Evolutionary conservation across 2,797 vertebrate species (phyloP).

Genomic region (Hybognathus amarus): DNA sequence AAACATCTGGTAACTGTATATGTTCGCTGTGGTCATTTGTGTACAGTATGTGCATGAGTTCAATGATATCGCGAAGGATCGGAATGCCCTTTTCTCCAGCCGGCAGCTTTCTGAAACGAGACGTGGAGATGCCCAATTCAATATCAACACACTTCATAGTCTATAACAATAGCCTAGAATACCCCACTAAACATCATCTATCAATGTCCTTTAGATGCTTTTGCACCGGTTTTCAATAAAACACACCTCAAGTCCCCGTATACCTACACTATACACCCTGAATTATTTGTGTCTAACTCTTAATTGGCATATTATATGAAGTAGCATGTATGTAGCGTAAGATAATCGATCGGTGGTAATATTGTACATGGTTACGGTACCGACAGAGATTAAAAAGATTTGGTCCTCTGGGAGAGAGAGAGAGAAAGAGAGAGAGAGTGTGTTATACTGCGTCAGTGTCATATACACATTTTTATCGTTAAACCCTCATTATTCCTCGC

Average conservation of each 20-base stretch:
- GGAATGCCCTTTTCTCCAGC: not conserved
- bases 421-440: conserved; percentile 40
- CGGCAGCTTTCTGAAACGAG: conserved; percentile 29
- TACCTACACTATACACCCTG: conserved; percentile 63
- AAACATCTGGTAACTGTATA: not conserved
- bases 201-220: conserved; percentile 39
- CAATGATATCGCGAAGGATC: conserved; percentile 5
- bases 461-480: conserved; percentile 56
- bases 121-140: conserved; percentile 49
- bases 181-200: conserved; percentile 51
- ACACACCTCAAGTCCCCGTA: conserved; percentile 27
- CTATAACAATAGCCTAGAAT: conserved; percentile 54
- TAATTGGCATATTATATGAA: conserved; percentile 60
- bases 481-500: conserved; percentile 64
- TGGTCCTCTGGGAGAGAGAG: conserved; percentile 64
- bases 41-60: conserved; percentile 19
- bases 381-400: conserved; percentile 68
- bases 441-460: conserved; percentile 58
- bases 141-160: conserved; percentile 48
- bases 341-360: conserved; percentile 60
- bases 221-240: conserved; percentile 46
- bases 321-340: conserved; percentile 61
- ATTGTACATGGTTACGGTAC: conserved; percentile 62
- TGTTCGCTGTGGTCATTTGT: not conserved
- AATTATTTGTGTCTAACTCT: conserved; percentile 59